Conservation (phyloP, 2,113 vertebrate genomes). For the Silurus glanis region DNA sequence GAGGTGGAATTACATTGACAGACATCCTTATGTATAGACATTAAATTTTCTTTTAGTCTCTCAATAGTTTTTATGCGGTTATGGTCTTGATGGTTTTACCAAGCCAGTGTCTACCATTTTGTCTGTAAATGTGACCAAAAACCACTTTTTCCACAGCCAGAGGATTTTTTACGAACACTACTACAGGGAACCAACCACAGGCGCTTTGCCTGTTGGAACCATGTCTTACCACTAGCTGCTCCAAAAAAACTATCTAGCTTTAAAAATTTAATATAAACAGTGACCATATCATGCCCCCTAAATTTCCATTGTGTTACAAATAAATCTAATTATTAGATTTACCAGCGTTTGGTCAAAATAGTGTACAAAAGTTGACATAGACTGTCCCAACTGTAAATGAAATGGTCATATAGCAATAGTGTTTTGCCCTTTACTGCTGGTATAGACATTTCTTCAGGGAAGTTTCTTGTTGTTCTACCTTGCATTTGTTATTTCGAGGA, state of each 20-base stretch:
- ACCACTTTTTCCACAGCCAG: background rate
- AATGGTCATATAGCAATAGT: background rate
- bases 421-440: background rate
- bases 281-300: background rate
- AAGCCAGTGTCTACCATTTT: background rate
- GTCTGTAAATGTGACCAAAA: background rate
- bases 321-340: background rate
- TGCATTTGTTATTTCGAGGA: background rate
- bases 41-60: background rate
- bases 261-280: background rate
- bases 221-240: background rate
- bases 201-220: background rate
- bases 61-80: background rate
- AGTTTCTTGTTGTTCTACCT: conserved; percentile 15
- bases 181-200: background rate
- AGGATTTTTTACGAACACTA: background rate
- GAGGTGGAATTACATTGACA: background rate
- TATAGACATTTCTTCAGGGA: background rate
- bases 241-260: background rate
- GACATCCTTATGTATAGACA: too few relatives aligned
- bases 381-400: background rate
- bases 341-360: background rate
- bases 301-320: background rate
- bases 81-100: background rate
- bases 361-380: too few relatives aligned